These are phyloP conservation scores for Patiria pectinifera DNA, from an alignment of 53 echinoderm and acorn worm species.

Conservation along the genomic window DNA sequence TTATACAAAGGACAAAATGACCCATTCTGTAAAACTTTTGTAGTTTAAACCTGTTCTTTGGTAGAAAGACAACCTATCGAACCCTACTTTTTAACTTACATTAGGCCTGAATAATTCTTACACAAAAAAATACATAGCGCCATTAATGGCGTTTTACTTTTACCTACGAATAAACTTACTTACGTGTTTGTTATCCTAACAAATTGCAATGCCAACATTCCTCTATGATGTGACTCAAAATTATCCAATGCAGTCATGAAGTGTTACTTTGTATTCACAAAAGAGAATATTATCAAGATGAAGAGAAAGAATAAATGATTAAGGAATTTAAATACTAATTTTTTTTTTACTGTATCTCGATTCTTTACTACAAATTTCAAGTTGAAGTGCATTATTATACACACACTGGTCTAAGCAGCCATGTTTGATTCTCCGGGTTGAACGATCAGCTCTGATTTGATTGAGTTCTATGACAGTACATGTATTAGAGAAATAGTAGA, in stretches of 20 bases:
- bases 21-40: not conserved
- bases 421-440: no score
- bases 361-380: not conserved
- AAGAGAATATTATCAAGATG: not conserved
- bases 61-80: constrained; percentile 1
- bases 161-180: not conserved
- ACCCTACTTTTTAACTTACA: not conserved
- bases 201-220: constrained; percentile 34
- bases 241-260: not conserved
- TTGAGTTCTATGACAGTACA: no score
- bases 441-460: no score
- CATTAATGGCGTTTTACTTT: not conserved
- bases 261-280: not conserved
- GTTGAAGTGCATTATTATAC: not conserved
- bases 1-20: no score
- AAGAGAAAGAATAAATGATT: not conserved
- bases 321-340: not conserved
- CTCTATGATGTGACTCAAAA: not conserved
- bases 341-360: not conserved
- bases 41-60: not conserved
- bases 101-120: not conserved
- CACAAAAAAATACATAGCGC: not conserved
- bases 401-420: not conserved
- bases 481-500: no score
- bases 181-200: not conserved